Conservation (phyloP, 2,888 invertebrate genomes). For the Hyppa rectilinea region DNA sequence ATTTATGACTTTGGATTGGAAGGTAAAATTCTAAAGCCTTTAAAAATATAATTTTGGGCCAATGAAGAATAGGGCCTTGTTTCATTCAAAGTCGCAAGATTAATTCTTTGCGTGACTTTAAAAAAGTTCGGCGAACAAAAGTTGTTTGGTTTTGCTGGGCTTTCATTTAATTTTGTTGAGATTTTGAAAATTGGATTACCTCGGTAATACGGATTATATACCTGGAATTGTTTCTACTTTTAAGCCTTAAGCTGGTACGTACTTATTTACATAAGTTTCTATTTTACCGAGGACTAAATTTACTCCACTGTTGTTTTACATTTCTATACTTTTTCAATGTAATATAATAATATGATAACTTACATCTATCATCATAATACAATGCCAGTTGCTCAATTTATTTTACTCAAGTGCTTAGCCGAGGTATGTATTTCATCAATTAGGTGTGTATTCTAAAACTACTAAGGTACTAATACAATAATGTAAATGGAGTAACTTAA, state of each 20-base stretch:
- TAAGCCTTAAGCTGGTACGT: not conserved
- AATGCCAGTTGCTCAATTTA: not conserved
- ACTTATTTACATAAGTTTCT: constrained; percentile 1
- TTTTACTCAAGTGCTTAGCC: not conserved
- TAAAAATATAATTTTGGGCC: constrained; percentile 62
- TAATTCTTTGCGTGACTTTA: constrained; percentile 68
- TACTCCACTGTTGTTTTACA: not conserved
- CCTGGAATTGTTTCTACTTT: constrained; percentile 22
- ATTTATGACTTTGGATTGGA: constrained; percentile 60
- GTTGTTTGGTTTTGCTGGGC: constrained; percentile 58
- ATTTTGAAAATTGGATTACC: constrained; percentile 48
- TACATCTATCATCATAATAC: not conserved
- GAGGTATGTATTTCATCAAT: too few species aligned
- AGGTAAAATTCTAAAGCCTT: constrained; percentile 61
- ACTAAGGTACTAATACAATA: too few species aligned
- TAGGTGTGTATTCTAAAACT: too few species aligned
- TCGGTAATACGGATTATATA: constrained; percentile 34
- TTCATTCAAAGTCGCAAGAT: constrained; percentile 63
- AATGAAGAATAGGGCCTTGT: constrained; percentile 52
- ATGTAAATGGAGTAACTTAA: too few species aligned
- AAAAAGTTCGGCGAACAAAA: constrained; percentile 59
- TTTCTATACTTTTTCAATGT: not conserved
- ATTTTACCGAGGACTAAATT: not conserved
- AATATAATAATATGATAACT: not conserved
- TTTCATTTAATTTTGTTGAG: constrained; percentile 56